Evolutionary conservation across 1,140 invertebrate genomes (phyloP).

Genomic region (Rhopalosiphum maidis): DNA sequence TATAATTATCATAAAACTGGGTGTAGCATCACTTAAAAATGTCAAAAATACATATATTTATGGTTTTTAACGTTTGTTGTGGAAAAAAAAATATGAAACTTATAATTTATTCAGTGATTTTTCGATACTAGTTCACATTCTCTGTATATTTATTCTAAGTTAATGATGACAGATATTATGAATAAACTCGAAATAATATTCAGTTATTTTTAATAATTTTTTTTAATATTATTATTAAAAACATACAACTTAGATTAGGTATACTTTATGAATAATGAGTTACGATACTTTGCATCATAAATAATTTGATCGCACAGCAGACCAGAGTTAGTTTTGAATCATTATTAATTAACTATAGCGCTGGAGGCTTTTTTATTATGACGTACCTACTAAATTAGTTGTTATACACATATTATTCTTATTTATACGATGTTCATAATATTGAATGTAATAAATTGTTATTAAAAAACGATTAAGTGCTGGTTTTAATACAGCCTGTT

Average conservation of each 20-base stretch:
- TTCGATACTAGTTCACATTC: not conserved
- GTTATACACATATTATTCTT: not conserved
- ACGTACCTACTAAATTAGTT: not conserved
- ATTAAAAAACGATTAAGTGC: not conserved
- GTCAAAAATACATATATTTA: not conserved
- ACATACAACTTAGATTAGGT: too few relatives aligned
- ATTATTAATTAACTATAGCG: not conserved
- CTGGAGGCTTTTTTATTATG: not conserved
- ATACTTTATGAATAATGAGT: too few relatives aligned
- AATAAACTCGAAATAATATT: too few relatives aligned
- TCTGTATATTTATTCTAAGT: not conserved
- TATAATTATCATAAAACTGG: not conserved
- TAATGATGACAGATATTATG: not conserved
- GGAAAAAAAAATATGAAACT: not conserved
- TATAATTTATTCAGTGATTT: not conserved
- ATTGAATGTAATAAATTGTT: not conserved
- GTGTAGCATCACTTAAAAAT: not conserved
- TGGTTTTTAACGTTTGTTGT: not conserved
- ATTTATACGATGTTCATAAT: not conserved
- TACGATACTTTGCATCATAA: not conserved
- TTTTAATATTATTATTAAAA: too few relatives aligned
- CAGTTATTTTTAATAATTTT: too few relatives aligned
- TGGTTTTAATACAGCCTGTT: not conserved
- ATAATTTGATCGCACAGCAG: not conserved
- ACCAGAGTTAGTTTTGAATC: not conserved